Percentiles rank a stretch among this genome's conserved stretches.
phyloP scores from a whole-genome alignment of 2,797 vertebrate species.

The Cercopithecus hamlyni region DNA sequence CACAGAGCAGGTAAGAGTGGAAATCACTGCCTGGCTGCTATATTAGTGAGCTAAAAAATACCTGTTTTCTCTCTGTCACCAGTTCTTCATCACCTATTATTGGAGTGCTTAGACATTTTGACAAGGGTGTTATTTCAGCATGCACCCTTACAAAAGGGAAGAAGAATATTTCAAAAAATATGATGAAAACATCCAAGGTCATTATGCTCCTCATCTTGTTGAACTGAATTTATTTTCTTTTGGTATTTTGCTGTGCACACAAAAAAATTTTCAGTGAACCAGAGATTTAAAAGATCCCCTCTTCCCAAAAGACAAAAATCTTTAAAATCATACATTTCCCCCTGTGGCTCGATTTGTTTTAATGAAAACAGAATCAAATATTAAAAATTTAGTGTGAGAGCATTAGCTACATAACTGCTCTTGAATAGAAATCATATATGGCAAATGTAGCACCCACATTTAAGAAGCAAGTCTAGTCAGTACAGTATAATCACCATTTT shows the following conservation, averaged over 20 bases:
- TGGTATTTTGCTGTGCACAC: slow-evolving; percentile 16
- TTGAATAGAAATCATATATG: not conserved
- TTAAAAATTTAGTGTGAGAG: not conserved
- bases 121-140: slow-evolving; percentile 66
- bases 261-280: not conserved
- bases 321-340: slow-evolving; percentile 8
- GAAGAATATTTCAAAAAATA: slow-evolving; percentile 60
- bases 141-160: slow-evolving; percentile 60
- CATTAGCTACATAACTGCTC: not conserved
- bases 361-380: slow-evolving; percentile 32
- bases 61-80: slow-evolving; percentile 54
- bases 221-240: slow-evolving; percentile 41
- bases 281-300: not conserved
- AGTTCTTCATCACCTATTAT: slow-evolving; percentile 46
- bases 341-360: not conserved
- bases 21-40: not conserved
- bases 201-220: slow-evolving; percentile 45
- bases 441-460: not conserved
- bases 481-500: not conserved
- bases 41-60: slow-evolving; percentile 29
- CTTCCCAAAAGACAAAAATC: not conserved
- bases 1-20: not conserved
- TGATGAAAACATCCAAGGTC: slow-evolving; percentile 60
- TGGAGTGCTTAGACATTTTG: slow-evolving; percentile 58
- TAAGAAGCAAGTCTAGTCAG: not conserved